Base-by-base conservation (phyloP, 2,888 invertebrate species). In the Cheilosia pagana region DNA sequence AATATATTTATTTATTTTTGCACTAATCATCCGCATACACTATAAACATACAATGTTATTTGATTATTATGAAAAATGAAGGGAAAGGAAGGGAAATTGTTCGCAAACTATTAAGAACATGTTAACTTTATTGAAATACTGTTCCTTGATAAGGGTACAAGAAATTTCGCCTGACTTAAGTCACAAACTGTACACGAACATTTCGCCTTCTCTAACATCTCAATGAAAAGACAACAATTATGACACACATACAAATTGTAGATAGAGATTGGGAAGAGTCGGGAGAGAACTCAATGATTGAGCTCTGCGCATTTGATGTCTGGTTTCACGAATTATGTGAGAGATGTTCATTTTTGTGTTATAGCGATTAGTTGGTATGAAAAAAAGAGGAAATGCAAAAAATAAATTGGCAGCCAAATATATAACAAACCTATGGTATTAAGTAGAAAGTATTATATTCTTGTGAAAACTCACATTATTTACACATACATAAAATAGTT, bases 381-480 rank as follows among this genome's bases (percentile, higher is more conserved):
- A 28, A 25, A 25, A 63, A 62, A 55, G 65, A 83, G 67, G n/a
- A 62, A 52, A 78, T 3, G 31, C 10, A 35, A 35, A 35, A 35
- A 35, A 35, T 35, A 35, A 35, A 35, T 77, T 79, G 74, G 79
- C 79, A 78, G 83, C 83, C 83, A 78, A 83, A 83, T 79, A 83
- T 65, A 48, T 81, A 76, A 60, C 48, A 76, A 85, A 76, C 81
- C 63, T 81, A 85, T 85, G 85, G 85, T 85, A 85, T 85, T 85
- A 79, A 85, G 75, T 85, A 85, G 79, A 85, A 85, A 81, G 85
- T 85, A 85, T 85, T 85, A 85, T 79, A 79, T 81, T 77, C 65
- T 85, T 81, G 71, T 85, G 67, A 81, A 53, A 76, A 76, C 28
- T 75, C 71, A 71, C 71, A 81, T 76, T 85, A 79, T 81, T 81